A percentile compares a stretch with the other conserved stretches of the same genome.
Evolutionary conservation across 2,113 vertebrate genomes (phyloP).

Genomic region (Leptodactylus fuscus): DNA sequence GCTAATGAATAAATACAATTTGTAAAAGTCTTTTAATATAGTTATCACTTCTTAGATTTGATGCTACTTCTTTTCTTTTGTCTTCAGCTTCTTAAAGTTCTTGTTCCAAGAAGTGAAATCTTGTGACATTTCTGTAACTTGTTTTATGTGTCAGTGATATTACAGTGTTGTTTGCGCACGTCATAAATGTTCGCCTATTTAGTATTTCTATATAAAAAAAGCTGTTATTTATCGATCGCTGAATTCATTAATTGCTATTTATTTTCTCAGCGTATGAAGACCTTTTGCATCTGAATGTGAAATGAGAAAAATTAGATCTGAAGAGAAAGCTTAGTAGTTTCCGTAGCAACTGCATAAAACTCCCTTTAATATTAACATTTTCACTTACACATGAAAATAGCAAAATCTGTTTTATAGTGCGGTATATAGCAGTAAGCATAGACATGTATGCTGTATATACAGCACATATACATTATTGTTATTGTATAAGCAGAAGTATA

Average conservation of each 20-base stretch:
- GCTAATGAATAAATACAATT: no score
- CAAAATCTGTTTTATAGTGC: background rate
- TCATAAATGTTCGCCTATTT: background rate
- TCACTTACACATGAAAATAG: background rate
- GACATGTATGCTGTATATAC: no score
- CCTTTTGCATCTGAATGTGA: conserved; percentile 3
- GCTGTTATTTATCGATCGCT: background rate
- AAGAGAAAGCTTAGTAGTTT: conserved; percentile 32
- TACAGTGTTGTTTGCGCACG: background rate
- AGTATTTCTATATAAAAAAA: background rate
- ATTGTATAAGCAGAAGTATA: no score
- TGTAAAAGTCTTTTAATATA: no score
- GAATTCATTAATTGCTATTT: conserved; percentile 40
- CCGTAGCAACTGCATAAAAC: conserved; percentile 47
- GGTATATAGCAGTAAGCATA: background rate
- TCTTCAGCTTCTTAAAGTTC: background rate
- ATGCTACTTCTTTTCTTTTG: background rate
- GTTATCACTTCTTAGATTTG: background rate
- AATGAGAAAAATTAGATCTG: background rate
- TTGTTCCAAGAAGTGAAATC: background rate
- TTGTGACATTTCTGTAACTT: background rate
- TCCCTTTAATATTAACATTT: conserved; percentile 27
- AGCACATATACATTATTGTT: no score
- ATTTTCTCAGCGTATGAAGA: background rate
- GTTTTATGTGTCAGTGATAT: background rate